phyloP scores from a whole-genome alignment of 2,888 invertebrate species.

The Acanthosepion esculentum region DNA sequence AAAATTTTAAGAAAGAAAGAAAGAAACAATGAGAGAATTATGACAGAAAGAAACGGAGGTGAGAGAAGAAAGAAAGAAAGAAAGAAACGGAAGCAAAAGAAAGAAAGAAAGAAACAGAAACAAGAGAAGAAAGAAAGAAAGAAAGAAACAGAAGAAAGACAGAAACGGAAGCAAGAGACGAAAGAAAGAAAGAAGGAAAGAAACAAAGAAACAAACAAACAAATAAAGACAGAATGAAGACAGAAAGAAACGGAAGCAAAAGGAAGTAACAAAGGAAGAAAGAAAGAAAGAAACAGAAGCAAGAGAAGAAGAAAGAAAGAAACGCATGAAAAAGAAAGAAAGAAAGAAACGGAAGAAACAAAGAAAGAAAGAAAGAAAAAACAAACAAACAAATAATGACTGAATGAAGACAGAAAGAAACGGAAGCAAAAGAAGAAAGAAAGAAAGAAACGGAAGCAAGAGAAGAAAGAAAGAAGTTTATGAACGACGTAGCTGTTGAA shows the following conservation, averaged over 20 bases:
- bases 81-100: too few relatives aligned
- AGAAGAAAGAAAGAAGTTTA: neutral
- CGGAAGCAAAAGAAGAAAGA: neutral
- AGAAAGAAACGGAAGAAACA: neutral
- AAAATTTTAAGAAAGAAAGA: fast-evolving
- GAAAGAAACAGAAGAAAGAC: too few relatives aligned
- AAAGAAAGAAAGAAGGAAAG: neutral
- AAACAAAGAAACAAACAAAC: neutral
- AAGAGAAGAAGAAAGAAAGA: neutral
- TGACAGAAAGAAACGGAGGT: too few relatives aligned
- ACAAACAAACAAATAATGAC: too few relatives aligned
- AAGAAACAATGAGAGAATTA: too few relatives aligned
- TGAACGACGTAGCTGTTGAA: neutral
- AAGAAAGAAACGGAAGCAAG: neutral
- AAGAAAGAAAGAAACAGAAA: too few relatives aligned
- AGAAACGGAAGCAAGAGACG: too few relatives aligned
- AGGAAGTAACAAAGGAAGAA: neutral
- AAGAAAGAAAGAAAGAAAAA: neutral
- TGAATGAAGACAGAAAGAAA: too few relatives aligned
- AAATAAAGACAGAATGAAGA: too few relatives aligned
- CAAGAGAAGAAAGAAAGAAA: too few relatives aligned
- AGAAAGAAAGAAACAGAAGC: neutral
- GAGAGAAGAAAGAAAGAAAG: too few relatives aligned
- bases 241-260: neutral
- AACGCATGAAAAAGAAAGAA: neutral